Conservation (phyloP, 2,113 vertebrate species). For the Tor tambroides region DNA sequence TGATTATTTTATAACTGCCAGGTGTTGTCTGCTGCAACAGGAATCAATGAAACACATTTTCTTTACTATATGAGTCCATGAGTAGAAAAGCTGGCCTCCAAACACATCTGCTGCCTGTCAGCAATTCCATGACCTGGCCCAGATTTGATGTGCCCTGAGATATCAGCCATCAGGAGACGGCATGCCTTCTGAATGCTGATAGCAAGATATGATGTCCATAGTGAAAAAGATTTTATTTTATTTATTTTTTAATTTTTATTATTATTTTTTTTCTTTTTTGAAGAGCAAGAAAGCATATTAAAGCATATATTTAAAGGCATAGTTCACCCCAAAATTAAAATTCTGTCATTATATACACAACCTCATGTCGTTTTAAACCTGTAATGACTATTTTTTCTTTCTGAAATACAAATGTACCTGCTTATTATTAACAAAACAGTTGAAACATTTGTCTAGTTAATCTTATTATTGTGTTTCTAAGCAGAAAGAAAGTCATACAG, state of each 20-base stretch:
- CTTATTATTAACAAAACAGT: background rate
- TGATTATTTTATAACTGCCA: conserved; percentile 1
- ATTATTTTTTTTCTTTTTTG: background rate
- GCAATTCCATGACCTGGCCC: background rate
- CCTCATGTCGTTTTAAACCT: background rate
- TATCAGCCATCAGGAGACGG: background rate
- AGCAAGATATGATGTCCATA: conserved; percentile 13
- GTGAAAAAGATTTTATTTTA: background rate
- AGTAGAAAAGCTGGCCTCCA: background rate
- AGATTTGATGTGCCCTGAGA: conserved; percentile 15
- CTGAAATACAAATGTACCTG: background rate
- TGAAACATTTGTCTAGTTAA: too few relatives aligned
- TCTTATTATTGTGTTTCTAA: too few relatives aligned
- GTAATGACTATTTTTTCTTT: background rate
- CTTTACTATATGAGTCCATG: background rate
- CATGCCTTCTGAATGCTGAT: conserved; percentile 39
- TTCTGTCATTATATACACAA: too few relatives aligned
- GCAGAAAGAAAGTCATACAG: too few relatives aligned
- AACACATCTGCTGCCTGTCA: conserved; percentile 14
- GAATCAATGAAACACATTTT: background rate
- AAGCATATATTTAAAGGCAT: background rate
- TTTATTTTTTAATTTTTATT: too few relatives aligned
- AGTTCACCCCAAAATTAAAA: background rate
- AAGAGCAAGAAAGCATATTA: background rate
- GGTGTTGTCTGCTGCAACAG: background rate